Base-by-base conservation (phyloP, 2,797 vertebrate genomes). In the Rhynchonycteris naso region DNA sequence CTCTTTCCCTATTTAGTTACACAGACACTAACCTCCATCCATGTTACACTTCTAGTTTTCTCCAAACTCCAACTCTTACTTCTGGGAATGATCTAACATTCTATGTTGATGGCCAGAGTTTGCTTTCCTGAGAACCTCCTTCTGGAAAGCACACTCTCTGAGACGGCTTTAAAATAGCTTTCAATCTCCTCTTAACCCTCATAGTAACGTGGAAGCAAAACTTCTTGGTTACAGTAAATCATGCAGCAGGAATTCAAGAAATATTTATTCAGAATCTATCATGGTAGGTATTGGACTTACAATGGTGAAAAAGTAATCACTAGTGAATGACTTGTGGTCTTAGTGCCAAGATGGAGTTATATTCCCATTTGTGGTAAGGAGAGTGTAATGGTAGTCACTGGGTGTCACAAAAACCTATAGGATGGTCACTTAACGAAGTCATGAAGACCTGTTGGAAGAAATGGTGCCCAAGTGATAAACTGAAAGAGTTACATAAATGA, bases 1-100 rank as follows among this genome's bases (percentile, higher is more conserved):
- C 78, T 94, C 81, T 97, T 94, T 93, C 66, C 88, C 69, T 58
- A 59, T 14, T 38, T 52, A 88, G 90, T 74, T 75, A 94, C 76
- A 80, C 61, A 83, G 92, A 95, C 61, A 52, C 61, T 56, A 86
- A 76, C 35, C 43, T 84, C 26, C 63, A 85, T 61, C 43, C 71
- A 69, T 84, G 72, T 86, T 43, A 80, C 14, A 79, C 65, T 75
- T 91, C 22, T 72, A 35, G 38, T 75, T 56, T 30, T 95, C 63
- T 43, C 54, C 33, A 4, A 69, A 58, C 61, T 92, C 50, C 35
- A 75, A 79, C 19, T 61, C 90, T 86, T 65, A 56, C 43, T 92
- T 96, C 81, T 82, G 84, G 69, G 63, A 97, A 88, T 68, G 21
- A 90, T 30, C 43, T 83, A 80, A 93, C 0, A 80, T 86, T 79